Conservation (phyloP, 2,797 vertebrate species). For the Parauchenoglanis ngamensis region DNA sequence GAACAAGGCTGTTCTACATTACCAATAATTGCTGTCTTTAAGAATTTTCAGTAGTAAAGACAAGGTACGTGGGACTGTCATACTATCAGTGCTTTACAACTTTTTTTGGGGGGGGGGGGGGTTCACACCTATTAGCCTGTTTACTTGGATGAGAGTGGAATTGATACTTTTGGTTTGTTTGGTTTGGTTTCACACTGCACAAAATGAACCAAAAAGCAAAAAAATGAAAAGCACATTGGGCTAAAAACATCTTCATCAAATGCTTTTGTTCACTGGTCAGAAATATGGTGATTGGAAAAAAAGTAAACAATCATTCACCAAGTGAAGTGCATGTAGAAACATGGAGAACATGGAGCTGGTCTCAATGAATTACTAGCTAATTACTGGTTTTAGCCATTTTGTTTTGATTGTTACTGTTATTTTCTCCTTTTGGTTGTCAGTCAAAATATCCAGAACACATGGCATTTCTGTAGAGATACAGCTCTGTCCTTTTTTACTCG, state of each 20-base stretch:
- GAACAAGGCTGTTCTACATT: slow-evolving; percentile 9
- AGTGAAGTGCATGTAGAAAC: not conserved
- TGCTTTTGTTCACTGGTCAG: not conserved
- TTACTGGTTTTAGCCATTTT: not conserved
- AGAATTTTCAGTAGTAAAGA: not conserved
- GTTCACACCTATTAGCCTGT: not conserved
- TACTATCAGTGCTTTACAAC: not conserved
- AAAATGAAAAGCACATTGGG: not conserved
- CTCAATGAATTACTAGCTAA: not conserved
- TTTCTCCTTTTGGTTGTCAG: not conserved
- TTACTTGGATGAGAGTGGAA: not conserved
- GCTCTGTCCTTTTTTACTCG: not conserved
- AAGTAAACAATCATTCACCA: not conserved
- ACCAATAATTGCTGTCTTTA: not conserved
- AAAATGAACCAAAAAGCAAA: not conserved
- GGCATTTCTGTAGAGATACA: not conserved
- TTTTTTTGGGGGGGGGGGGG: not conserved
- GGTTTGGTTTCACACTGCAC: not conserved
- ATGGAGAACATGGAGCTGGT: not conserved
- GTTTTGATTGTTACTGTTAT: not conserved
- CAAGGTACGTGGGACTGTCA: not conserved
- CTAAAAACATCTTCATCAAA: not conserved
- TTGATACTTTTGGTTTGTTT: not conserved
- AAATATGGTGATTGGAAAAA: not conserved
- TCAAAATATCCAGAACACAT: not conserved